phyloP scores from a whole-genome alignment of 1,140 invertebrate species.

The Scaptomyza graminum region DNA sequence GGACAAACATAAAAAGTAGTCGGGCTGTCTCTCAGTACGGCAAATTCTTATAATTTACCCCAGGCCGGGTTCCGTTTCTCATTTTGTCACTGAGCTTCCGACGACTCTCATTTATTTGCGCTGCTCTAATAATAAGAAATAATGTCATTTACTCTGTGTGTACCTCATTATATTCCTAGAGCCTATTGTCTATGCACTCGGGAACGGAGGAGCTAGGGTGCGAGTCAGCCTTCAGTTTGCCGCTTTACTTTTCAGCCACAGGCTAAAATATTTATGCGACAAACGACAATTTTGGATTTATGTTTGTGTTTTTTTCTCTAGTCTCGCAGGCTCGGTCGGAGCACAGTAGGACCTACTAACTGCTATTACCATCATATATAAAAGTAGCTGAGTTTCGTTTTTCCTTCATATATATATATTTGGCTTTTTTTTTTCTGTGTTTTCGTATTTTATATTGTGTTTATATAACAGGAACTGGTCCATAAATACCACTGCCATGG shows the following conservation, averaged over 20 bases:
- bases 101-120: slow-evolving; percentile 71
- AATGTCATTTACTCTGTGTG: slow-evolving; percentile 61
- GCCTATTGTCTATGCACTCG: slow-evolving; percentile 63
- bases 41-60: slow-evolving; percentile 11
- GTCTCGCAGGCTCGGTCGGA: slow-evolving; percentile 2
- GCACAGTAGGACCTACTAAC: slow-evolving; percentile 22
- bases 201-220: background rate
- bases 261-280: slow-evolving; percentile 81
- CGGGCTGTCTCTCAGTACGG: slow-evolving; percentile 2
- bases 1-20: slow-evolving; percentile 40
- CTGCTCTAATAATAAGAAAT: slow-evolving; percentile 80
- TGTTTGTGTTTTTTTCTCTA: slow-evolving; percentile 45
- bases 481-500: slow-evolving; percentile 71
- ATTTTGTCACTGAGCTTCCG: background rate
- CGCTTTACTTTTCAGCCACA: slow-evolving; percentile 44
- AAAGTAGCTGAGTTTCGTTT: slow-evolving; percentile 65
- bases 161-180: slow-evolving; percentile 31
- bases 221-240: slow-evolving; percentile 16
- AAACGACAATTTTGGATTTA: slow-evolving; percentile 82
- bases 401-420: slow-evolving; percentile 30
- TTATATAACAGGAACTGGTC: slow-evolving; percentile 65
- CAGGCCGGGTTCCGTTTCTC: slow-evolving; percentile 25
- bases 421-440: background rate
- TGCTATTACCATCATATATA: slow-evolving; percentile 14
- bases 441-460: slow-evolving; percentile 47